phyloP scores from a whole-genome alignment of 2,888 invertebrate species.

The Andrena bucephala region DNA sequence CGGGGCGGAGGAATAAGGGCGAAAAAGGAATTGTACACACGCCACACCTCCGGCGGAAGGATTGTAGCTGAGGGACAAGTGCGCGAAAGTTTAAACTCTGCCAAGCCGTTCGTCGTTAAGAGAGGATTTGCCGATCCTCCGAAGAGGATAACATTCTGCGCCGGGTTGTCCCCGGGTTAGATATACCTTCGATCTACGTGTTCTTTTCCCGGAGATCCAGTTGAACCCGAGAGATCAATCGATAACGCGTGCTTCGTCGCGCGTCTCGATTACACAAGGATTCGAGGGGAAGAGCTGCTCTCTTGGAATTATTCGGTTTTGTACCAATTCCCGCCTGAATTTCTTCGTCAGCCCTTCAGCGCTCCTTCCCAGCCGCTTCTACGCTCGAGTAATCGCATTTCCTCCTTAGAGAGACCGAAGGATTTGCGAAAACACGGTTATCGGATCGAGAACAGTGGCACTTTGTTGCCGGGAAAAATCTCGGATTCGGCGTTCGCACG shows the following conservation, averaged over 20 bases:
- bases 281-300: constrained; percentile 55
- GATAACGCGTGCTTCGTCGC: constrained; percentile 67
- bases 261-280: constrained; percentile 54
- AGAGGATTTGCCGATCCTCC: constrained; percentile 75
- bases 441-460: constrained; percentile 44
- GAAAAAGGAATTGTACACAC: constrained; percentile 28
- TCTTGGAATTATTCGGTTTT: constrained; percentile 70
- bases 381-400: constrained; percentile 52
- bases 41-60: constrained; percentile 16
- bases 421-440: constrained; percentile 61
- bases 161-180: constrained; percentile 45
- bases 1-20: constrained; percentile 17
- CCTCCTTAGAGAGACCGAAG: constrained; percentile 30
- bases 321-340: constrained; percentile 72
- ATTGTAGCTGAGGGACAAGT: constrained; percentile 49
- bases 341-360: constrained; percentile 14
- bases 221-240: constrained; percentile 61
- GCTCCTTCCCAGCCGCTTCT: constrained; percentile 21
- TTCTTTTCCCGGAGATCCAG: constrained; percentile 33
- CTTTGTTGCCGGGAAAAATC: constrained; percentile 50
- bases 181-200: constrained; percentile 35
- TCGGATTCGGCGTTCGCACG: constrained; percentile 1
- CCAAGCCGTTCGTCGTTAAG: constrained; percentile 74
- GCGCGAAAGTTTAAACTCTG: constrained; percentile 71
- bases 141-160: constrained; percentile 50